Base-by-base conservation (phyloP, 64 coral and sea anemone genomes). In the Stylophora pistillata region DNA sequence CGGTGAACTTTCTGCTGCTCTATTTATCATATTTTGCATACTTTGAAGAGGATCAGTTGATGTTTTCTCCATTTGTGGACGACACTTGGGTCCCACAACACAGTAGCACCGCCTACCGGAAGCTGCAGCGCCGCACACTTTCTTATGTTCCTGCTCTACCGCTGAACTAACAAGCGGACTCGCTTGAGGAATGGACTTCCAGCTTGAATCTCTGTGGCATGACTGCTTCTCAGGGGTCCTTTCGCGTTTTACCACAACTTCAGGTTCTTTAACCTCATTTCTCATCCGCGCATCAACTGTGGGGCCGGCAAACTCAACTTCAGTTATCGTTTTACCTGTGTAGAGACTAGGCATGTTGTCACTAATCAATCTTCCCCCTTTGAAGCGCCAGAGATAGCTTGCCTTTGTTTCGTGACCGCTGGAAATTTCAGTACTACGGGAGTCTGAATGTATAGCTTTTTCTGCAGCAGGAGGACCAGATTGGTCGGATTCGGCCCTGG, bases 371-470 rank as follows among this genome's bases (percentile, higher is more conserved):
- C 69, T 84, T 25, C 80, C 80, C 15, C 62, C 61, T 70, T 84
- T 84, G 3, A 84, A 84, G 34, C 80, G 80, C 80, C 80, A 84
- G 4, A 84, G 80, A 29, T 84, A 84, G 53, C 37, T 84, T 47
- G 59, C 60, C 80, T 70, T 84, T 26, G 32, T 65, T 54, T 84
- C 61, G 16, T 84, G 60, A 63, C 80, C 15, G 13, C 62, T 20
- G 12, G 28, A 60, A 27, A 31, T 23, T 5, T 84, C 33, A n/a
- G 15, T 84, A 30, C 30, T 10, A 2, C 4, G 33, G 18, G 61
- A 23, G 66, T 70, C 62, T 27, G 15, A 15, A 27, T 6, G 62
- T 20, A 41, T n/a, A 1, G 13, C 75, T 23, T 84, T 9, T 82
- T 82, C 33, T 7, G 13, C 6, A 9, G 58, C 17, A n/a, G 41